phyloP scores from a whole-genome alignment of 1,140 invertebrate genomes.

The Lysiphlebus fabarum region DNA sequence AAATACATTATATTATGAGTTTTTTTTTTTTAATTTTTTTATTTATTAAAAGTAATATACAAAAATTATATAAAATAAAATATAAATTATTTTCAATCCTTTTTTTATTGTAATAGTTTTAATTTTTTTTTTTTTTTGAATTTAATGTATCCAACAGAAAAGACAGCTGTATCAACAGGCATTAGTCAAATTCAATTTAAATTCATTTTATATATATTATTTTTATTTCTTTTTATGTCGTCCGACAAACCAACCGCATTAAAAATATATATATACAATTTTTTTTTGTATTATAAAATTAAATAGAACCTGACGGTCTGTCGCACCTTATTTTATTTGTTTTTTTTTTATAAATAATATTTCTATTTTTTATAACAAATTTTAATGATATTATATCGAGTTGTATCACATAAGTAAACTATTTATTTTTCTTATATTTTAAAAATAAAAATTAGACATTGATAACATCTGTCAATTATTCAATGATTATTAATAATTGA shows the following conservation, averaged over 20 bases:
- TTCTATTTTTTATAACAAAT: no score
- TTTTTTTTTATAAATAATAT: no score
- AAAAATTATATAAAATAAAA: slow-evolving; percentile 8
- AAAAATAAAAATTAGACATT: no score
- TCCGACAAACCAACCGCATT: neutral
- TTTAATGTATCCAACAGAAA: slow-evolving; percentile 2
- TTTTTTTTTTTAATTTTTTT: no score
- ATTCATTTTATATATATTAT: slow-evolving; percentile 28
- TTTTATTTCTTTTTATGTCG: neutral
- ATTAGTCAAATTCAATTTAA: slow-evolving; percentile 40
- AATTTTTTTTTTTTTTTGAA: neutral
- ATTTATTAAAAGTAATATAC: no score
- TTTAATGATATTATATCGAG: no score
- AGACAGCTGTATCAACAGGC: slow-evolving; percentile 49
- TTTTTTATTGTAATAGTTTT: neutral
- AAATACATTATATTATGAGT: slow-evolving; percentile 14
- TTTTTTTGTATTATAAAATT: neutral
- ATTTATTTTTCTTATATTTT: no score
- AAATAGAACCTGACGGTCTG: no score
- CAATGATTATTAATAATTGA: no score
- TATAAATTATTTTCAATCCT: neutral
- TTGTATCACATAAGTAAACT: no score
- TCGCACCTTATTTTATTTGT: no score
- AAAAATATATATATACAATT: neutral
- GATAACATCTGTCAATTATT: no score